Evolutionary conservation across 2,113 vertebrate species (phyloP), one percentile per base, ranked within the genome.

Genomic region (Anoplopoma fimbria): DNA sequence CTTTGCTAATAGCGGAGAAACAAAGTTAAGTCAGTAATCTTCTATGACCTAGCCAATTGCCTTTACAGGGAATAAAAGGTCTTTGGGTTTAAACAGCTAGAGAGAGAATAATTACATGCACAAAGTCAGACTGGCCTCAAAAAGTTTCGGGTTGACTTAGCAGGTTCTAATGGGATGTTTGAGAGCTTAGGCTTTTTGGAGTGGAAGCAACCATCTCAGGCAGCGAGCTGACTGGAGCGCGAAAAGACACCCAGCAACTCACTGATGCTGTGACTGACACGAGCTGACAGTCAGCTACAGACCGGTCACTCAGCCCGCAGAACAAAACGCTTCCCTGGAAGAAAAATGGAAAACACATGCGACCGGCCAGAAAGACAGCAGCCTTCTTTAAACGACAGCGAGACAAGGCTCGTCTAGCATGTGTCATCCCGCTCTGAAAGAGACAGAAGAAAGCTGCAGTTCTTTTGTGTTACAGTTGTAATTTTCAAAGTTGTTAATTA

Each of bases 121-220:
- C 67, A 92, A 91, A 93, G 89, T 89, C 82, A 90, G 68, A 29
- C 69, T 53, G 74, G 75, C 78, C 86, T 91, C 68, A 85, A 74
- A 89, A 91, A 84, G 82, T 93, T 94, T 90, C 85, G 58, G 89
- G 76, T 90, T 91, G 88, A 89, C 85, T 93, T 92, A 87, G 85
- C 90, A 88, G 84, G 84, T 92, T 85, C 87, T 94, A 94, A 95
- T 93, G 65, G 87, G 90, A 86, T 88, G 74, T 84, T 88, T 73
- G 87, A 90, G 77, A 84, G 92, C 79, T 87, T 83, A 85, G 84
- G 82, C 47, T 81, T 87, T 79, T 69, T 83, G 55, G 29, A 72
- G 85, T 75, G 82, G 87, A 91, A 90, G 83, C 65, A 84, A 77
- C 82, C 77, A 69, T 85, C 79, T 79, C 86, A 87, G 79, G 84